phyloP scores from a whole-genome alignment of 2,888 invertebrate species.

The Drosophila koepferae region DNA sequence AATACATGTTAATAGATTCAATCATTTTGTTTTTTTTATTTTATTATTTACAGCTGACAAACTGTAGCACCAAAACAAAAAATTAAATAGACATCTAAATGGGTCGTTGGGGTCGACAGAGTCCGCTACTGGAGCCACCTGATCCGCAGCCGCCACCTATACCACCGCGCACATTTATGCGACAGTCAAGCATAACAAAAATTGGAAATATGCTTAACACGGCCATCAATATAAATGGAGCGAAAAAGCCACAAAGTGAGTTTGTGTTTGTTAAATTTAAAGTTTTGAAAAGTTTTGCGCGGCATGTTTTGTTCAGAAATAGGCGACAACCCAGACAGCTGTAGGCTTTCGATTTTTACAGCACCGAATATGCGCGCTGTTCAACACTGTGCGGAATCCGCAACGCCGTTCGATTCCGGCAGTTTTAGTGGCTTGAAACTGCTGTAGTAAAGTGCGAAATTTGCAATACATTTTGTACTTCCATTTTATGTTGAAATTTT shows the following conservation, averaged over 20 bases:
- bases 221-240: constrained; percentile 86
- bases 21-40: constrained; percentile 61
- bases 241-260: constrained; percentile 82
- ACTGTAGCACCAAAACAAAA: constrained; percentile 36
- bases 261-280: constrained; percentile 11
- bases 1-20: constrained; percentile 60
- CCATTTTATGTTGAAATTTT: constrained; percentile 75
- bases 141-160: constrained; percentile 82
- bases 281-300: constrained; percentile 11
- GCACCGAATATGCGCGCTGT: constrained; percentile 30
- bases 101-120: constrained; percentile 85
- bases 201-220: constrained; percentile 88
- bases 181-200: constrained; percentile 88
- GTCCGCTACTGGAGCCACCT: constrained; percentile 83
- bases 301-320: constrained; percentile 1
- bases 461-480: constrained; percentile 76
- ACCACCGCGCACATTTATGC: constrained; percentile 85
- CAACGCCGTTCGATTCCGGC: constrained; percentile 54
- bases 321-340: constrained; percentile 45
- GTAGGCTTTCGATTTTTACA: constrained; percentile 25
- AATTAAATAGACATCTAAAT: constrained; percentile 57
- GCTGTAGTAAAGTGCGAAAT: constrained; percentile 74
- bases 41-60: constrained; percentile 61
- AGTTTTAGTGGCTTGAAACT: constrained; percentile 59
- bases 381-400: constrained; percentile 38